Evolutionary conservation across 2,797 vertebrate genomes (phyloP).

Genomic region (Neoniphon sammara): DNA sequence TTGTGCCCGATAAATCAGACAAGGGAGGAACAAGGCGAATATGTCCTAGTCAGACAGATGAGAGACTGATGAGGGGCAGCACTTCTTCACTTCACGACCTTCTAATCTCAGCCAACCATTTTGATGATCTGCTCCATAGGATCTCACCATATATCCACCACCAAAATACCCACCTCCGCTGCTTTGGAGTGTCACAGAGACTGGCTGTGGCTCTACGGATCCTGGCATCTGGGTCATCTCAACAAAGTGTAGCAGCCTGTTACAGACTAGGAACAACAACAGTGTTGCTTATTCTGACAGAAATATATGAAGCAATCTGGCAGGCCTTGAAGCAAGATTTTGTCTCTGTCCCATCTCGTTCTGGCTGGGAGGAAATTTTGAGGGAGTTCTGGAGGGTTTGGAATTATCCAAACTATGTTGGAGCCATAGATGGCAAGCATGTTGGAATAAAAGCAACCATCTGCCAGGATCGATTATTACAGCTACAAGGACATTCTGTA

Average conservation of each 20-base stretch:
- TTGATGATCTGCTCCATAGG: no score
- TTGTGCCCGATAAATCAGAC: no score
- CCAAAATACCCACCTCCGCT: no score
- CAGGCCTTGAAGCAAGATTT: background rate
- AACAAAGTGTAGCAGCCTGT: background rate
- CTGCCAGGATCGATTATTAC: background rate
- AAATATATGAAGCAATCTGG: background rate
- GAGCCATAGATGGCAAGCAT: background rate
- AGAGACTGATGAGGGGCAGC: no score
- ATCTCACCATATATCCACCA: no score
- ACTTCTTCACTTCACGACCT: no score
- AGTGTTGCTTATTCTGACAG: background rate
- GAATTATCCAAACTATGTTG: constrained; percentile 2
- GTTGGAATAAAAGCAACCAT: background rate
- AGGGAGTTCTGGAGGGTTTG: background rate
- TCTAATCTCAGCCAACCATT: no score
- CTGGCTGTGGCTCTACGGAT: no score
- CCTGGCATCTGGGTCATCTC: no score
- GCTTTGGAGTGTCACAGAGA: no score
- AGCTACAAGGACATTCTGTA: background rate
- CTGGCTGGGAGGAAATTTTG: background rate
- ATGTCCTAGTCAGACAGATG: no score
- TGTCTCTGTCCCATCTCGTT: background rate
- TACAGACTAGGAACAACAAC: background rate
- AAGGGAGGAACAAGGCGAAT: no score